These are phyloP conservation scores for Aldabrachelys gigantea DNA, from an alignment of 2,113 vertebrate genomes.

Conservation along the genomic window DNA sequence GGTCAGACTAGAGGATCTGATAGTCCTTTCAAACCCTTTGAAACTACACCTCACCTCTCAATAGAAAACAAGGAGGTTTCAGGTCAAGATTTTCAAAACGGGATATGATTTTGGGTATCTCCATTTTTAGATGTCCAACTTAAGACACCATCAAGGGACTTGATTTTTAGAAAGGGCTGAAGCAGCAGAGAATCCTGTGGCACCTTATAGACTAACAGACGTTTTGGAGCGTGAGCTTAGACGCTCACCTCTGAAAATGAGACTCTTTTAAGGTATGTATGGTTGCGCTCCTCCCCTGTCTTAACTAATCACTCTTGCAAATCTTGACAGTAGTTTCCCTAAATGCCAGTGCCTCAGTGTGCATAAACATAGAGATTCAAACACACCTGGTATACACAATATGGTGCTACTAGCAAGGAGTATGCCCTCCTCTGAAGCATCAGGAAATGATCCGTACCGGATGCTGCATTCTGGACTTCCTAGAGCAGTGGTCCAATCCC, in stretches of 20 bases:
- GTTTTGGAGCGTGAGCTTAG: too few relatives aligned
- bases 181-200: too few relatives aligned
- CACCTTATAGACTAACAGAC: too few relatives aligned
- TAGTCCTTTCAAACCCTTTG: neutral
- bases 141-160: neutral
- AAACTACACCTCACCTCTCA: neutral
- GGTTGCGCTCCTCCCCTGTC: neutral
- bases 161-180: neutral
- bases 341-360: neutral
- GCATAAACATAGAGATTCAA: neutral
- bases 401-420: neutral
- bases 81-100: neutral
- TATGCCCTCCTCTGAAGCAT: neutral
- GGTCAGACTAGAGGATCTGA: neutral
- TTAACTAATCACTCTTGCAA: neutral
- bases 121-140: neutral
- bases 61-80: neutral
- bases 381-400: neutral
- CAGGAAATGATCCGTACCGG: neutral
- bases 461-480: neutral
- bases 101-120: neutral
- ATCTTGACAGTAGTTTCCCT: neutral
- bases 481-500: neutral
- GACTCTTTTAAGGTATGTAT: neutral
- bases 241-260: neutral